Evolutionary conservation across 2,797 vertebrate species (phyloP).

Genomic region (Chrysocyon brachyurus): DNA sequence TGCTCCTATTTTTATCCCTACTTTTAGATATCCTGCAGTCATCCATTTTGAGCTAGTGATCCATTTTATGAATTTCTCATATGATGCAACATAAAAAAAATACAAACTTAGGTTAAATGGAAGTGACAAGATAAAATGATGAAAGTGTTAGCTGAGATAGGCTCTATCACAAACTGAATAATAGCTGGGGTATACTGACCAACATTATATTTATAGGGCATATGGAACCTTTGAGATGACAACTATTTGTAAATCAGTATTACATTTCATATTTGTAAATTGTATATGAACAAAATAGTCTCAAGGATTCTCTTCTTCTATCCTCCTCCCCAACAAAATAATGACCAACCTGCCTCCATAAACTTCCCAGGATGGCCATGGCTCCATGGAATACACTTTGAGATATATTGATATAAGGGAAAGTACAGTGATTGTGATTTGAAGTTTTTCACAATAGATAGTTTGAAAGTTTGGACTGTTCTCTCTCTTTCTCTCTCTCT

Average conservation of each 20-base stretch:
- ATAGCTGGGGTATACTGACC: neutral
- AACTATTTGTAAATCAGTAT: neutral
- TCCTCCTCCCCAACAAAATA: neutral
- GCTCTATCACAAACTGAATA: neutral
- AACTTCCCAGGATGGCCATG: neutral
- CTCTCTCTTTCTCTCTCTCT: neutral
- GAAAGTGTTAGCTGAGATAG: neutral
- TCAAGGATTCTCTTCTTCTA: neutral
- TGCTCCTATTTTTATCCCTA: slow-evolving; percentile 38
- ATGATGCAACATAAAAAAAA: neutral
- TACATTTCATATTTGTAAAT: neutral
- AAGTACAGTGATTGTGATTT: neutral
- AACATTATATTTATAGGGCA: neutral
- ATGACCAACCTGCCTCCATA: neutral
- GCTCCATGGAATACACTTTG: neutral
- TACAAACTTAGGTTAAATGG: slow-evolving; percentile 23
- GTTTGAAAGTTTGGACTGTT: neutral
- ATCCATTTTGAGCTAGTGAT: slow-evolving; percentile 8
- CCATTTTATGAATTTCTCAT: neutral
- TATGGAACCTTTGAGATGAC: neutral
- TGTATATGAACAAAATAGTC: neutral
- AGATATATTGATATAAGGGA: neutral
- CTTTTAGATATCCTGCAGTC: neutral
- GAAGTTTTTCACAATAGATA: neutral
- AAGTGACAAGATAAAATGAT: neutral